phyloP scores from a whole-genome alignment of 1,140 invertebrate genomes.

The Pseudomyrmex sp. region DNA sequence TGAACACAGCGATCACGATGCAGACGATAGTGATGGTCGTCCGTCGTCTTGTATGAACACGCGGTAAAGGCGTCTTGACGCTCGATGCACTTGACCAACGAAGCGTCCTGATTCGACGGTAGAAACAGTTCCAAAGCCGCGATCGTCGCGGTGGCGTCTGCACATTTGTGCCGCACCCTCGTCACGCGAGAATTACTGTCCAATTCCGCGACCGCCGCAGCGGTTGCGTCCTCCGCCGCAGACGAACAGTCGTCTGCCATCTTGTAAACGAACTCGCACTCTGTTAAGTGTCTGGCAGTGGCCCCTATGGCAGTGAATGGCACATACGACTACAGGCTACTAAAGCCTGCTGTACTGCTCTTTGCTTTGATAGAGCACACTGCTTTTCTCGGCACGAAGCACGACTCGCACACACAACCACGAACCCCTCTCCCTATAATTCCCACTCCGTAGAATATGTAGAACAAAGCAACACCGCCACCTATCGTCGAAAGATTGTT shows the following conservation, averaged over 20 bases:
- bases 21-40: constrained; percentile 24
- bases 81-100: constrained; percentile 42
- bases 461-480: constrained; percentile 63
- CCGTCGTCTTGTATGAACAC: constrained; percentile 48
- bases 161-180: constrained; percentile 77
- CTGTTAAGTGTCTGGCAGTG: constrained; percentile 66
- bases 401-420: constrained; percentile 27
- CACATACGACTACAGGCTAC: constrained; percentile 63
- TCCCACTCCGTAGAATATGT: constrained; percentile 52
- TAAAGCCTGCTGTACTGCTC: constrained; percentile 29
- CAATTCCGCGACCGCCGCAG: constrained; percentile 53
- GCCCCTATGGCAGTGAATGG: constrained; percentile 67
- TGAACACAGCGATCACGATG: constrained; percentile 48
- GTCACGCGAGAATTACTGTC: constrained; percentile 74
- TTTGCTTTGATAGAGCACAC: constrained; percentile 59
- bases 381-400: constrained; percentile 33
- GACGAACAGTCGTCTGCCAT: constrained; percentile 82
- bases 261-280: constrained; percentile 79
- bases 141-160: constrained; percentile 53
- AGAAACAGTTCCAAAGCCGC: constrained; percentile 44
- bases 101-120: constrained; percentile 45
- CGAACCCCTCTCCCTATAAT: constrained; percentile 54
- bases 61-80: constrained; percentile 31
- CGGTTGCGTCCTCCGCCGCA: constrained; percentile 76
- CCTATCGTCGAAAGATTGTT: constrained; percentile 67